Percentiles rank a stretch among this genome's conserved stretches.
Evolutionary conservation across 1,140 invertebrate species (phyloP).

Genomic region (Aphis gossypii): DNA sequence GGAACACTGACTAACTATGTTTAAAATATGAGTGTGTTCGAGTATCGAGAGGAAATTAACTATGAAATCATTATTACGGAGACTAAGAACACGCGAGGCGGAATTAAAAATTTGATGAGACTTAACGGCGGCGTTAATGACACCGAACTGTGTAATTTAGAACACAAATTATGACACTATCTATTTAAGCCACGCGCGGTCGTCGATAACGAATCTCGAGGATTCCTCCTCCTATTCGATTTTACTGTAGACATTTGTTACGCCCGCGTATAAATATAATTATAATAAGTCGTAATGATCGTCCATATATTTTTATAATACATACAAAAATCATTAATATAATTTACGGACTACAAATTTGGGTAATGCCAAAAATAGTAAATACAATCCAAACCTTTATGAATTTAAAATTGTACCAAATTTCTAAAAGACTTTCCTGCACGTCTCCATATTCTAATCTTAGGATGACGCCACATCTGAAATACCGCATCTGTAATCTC

Average conservation of each 20-base stretch:
- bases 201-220: not conserved
- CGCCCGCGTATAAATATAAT: not conserved
- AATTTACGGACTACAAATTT: not conserved
- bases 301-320: not conserved
- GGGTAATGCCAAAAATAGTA: not conserved
- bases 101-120: not conserved
- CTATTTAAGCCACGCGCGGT: not conserved
- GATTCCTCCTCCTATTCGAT: not conserved
- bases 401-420: not conserved
- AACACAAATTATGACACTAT: not conserved
- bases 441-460: not conserved
- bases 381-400: not conserved
- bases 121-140: not conserved
- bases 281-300: not conserved
- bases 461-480: not conserved
- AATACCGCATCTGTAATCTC: no score
- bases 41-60: not conserved
- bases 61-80: not conserved
- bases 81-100: not conserved
- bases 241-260: not conserved
- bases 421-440: not conserved
- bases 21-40: not conserved
- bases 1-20: not conserved
- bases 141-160: not conserved
- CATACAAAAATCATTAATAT: not conserved